phyloP scores from a whole-genome alignment of 2,888 invertebrate species.

The Odontocerum albicorne region DNA sequence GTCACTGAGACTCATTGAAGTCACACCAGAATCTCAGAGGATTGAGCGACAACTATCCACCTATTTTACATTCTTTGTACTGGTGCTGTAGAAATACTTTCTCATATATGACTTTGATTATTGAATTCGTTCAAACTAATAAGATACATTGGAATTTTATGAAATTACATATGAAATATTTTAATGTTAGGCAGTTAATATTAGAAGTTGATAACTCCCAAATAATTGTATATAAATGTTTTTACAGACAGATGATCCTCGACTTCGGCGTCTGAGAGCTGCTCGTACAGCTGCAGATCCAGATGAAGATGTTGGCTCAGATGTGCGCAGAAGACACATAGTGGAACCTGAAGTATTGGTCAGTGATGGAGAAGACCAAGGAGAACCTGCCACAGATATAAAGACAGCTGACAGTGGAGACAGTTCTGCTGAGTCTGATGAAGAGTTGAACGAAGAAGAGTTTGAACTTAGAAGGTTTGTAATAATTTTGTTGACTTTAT shows the following conservation, averaged over 20 bases:
- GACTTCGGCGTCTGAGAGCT: slow-evolving; percentile 68
- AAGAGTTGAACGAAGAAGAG: slow-evolving; percentile 82
- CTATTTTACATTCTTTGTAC: no score
- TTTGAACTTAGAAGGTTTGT: slow-evolving; percentile 72
- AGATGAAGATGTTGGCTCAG: slow-evolving; percentile 58
- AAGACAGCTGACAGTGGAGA: slow-evolving; percentile 43
- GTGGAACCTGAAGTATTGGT: slow-evolving; percentile 32
- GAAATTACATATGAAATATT: no score
- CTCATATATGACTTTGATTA: no score
- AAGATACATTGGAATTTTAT: no score
- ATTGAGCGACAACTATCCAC: no score
- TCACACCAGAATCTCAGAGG: no score
- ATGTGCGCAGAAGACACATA: slow-evolving; percentile 40
- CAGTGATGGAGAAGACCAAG: slow-evolving; percentile 39
- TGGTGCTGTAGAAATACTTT: no score
- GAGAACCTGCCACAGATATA: slow-evolving; percentile 42
- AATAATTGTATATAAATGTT: not conserved
- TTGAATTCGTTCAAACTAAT: no score
- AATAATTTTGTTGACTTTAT: not conserved
- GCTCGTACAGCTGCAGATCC: slow-evolving; percentile 53
- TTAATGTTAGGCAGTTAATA: no score
- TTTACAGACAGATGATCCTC: slow-evolving; percentile 74
- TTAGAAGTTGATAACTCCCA: no score
- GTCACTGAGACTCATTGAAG: no score
- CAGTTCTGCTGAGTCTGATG: slow-evolving; percentile 72